Percentiles rank a stretch among this genome's conserved stretches.
These are phyloP conservation scores for Chrysopilus asiliformis DNA, from an alignment of 2,888 invertebrate species.

Conservation along the genomic window DNA sequence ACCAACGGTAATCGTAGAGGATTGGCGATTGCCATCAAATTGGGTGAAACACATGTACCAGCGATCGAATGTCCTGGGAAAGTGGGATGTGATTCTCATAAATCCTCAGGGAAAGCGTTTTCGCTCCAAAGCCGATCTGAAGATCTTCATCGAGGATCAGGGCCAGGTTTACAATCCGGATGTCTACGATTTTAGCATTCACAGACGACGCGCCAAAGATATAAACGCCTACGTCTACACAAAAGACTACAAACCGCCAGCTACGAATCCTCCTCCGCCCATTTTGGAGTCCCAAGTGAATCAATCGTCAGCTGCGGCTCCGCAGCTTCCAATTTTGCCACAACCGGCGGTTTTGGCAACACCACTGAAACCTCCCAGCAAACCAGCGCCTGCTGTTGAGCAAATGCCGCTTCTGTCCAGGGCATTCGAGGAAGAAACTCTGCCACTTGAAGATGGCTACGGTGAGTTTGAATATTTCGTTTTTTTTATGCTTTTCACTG, in stretches of 20 bases:
- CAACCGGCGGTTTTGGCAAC: slow-evolving; percentile 8
- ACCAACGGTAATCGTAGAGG: slow-evolving; percentile 49
- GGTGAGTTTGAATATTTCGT: too few species aligned
- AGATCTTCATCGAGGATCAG: slow-evolving; percentile 32
- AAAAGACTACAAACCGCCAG: slow-evolving; percentile 30
- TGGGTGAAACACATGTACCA: slow-evolving; percentile 72
- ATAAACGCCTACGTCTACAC: slow-evolving; percentile 34
- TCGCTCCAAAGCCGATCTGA: slow-evolving; percentile 44
- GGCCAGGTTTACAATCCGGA: slow-evolving; percentile 39
- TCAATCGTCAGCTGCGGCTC: too few species aligned
- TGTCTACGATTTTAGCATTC: slow-evolving; percentile 46
- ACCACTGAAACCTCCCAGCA: slow-evolving; percentile 1
- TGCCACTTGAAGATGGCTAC: slow-evolving; percentile 25
- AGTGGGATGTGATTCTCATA: slow-evolving; percentile 68
- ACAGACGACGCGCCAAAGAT: slow-evolving; percentile 38
- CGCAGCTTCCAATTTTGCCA: too few species aligned
- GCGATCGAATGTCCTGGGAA: slow-evolving; percentile 53
- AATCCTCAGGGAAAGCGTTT: slow-evolving; percentile 49
- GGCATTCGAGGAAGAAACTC: slow-evolving; percentile 1
- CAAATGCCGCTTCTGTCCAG: slow-evolving; percentile 8
- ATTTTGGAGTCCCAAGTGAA: too few species aligned
- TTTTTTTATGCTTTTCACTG: too few species aligned
- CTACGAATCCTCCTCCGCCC: too few species aligned
- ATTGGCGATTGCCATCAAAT: slow-evolving; percentile 56
- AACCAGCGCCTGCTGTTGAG: slow-evolving; percentile 5